These are phyloP conservation scores for Argopecten irradians DNA, from an alignment of 1,140 invertebrate species.

Conservation along the genomic window DNA sequence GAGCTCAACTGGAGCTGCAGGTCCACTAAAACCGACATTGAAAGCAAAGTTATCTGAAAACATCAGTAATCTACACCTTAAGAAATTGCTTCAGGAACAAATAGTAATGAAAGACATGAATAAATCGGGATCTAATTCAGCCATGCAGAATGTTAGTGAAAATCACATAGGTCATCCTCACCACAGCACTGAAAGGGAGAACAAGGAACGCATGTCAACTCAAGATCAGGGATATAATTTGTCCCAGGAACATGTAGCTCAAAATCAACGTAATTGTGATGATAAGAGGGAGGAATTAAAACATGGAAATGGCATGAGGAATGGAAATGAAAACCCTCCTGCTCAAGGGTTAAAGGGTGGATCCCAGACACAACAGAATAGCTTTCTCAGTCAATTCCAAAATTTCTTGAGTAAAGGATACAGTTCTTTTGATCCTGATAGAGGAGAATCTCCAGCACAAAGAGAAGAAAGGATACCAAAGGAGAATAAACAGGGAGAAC, in stretches of 20 bases:
- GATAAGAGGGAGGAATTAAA: neutral
- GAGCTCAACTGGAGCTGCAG: neutral
- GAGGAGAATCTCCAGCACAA: neutral
- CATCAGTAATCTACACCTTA: constrained; percentile 1
- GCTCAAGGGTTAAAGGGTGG: neutral
- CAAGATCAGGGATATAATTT: neutral
- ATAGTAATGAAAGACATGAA: neutral
- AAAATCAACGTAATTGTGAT: neutral
- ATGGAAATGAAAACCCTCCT: neutral
- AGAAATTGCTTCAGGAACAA: neutral
- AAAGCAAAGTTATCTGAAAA: constrained; percentile 10
- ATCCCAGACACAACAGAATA: neutral
- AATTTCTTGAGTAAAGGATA: constrained; percentile 5
- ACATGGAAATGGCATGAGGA: neutral
- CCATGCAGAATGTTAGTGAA: neutral
- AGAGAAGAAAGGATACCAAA: neutral
- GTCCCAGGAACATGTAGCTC: neutral
- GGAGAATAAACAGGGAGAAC: neutral
- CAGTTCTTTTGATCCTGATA: constrained; percentile 10
- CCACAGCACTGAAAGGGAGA: neutral
- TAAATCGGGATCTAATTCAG: neutral
- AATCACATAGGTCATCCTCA: neutral
- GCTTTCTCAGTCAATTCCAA: neutral
- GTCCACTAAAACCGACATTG: neutral
- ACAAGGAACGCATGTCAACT: neutral